Base-by-base conservation (phyloP, 2,113 vertebrate species). In the Ophiodon elongatus region DNA sequence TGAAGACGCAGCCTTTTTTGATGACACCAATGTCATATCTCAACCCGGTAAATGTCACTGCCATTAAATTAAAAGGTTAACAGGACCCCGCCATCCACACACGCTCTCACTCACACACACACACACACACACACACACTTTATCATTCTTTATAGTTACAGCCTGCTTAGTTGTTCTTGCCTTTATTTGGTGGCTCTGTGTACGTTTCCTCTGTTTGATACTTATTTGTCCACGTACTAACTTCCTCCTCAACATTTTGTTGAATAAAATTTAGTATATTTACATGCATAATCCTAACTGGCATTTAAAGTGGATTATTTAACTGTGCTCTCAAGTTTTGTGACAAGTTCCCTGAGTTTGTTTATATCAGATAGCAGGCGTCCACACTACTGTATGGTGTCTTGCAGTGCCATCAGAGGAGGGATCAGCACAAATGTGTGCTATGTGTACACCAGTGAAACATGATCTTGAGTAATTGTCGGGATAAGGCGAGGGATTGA, bases 381-480 rank as follows among this genome's bases (percentile, higher is more conserved):
- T 79, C 17, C 47, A 17, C 9, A 79, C 80, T 68, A 43, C 75
- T 72, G 63, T 50, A 23, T 14, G 65, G 75, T 75, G 82, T 82
- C 84, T 62, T 6, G 41, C 73, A 33, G 69, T 73, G 86, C 54
- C 89, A 84, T 93, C 88, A 79, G 78, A 84, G 62, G 57, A 81
- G 66, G 88, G 83, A 82, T 81, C 89, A 85, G 80, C 76, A 45
- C 77, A 77, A 88, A 83, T 87, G 85, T 50, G 72, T 17, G 79
- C 79, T 83, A 21, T 70, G 85, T 84, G 87, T 63, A 64, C 47
- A 8, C 84, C 79, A 31, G 79, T 43, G 90, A 93, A 92, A 93
- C 86, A 66, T 17, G 96, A 93, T 96, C 96, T 89, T 14, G 88
- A 89, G 69, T 93, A 90, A 92, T 92, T 90, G 93, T 87, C 84